Percentiles rank a stretch among this genome's conserved stretches.
phyloP scores from a whole-genome alignment of 2,797 vertebrate species.

The Calcarius lapponicus region DNA sequence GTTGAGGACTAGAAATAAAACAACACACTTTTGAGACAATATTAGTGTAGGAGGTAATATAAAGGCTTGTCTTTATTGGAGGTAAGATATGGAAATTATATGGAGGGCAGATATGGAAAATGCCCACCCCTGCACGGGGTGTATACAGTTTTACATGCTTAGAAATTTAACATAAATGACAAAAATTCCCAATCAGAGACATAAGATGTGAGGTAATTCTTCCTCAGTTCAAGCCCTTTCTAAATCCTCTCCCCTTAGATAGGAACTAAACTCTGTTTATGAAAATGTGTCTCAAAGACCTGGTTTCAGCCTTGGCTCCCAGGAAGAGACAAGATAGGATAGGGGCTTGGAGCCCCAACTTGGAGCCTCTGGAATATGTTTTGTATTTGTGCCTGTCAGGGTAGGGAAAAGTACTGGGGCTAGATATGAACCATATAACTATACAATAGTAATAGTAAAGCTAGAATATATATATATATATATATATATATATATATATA shows the following conservation, averaged over 20 bases:
- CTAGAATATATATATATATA: not conserved
- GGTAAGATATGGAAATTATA: not conserved
- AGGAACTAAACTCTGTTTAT: not conserved
- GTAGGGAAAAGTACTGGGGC: not conserved
- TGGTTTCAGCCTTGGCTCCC: not conserved
- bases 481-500: too few relatives aligned
- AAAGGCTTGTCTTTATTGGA: not conserved
- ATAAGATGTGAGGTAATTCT: not conserved
- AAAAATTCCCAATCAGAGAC: not conserved
- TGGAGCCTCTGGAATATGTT: not conserved
- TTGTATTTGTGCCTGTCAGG: not conserved
- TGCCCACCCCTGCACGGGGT: accelerated
- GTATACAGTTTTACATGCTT: not conserved
- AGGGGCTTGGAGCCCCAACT: not conserved
- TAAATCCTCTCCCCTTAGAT: not conserved
- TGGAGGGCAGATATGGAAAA: not conserved
- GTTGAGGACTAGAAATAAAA: not conserved
- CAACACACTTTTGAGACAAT: not conserved
- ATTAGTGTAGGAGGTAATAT: not conserved
- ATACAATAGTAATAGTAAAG: not conserved
- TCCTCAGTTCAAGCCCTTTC: accelerated
- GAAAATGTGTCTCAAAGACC: not conserved
- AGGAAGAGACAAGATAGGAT: not conserved
- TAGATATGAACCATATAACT: not conserved
- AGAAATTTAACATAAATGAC: not conserved